phyloP scores from a whole-genome alignment of 2,888 invertebrate species.

The Yponomeuta malinellus region DNA sequence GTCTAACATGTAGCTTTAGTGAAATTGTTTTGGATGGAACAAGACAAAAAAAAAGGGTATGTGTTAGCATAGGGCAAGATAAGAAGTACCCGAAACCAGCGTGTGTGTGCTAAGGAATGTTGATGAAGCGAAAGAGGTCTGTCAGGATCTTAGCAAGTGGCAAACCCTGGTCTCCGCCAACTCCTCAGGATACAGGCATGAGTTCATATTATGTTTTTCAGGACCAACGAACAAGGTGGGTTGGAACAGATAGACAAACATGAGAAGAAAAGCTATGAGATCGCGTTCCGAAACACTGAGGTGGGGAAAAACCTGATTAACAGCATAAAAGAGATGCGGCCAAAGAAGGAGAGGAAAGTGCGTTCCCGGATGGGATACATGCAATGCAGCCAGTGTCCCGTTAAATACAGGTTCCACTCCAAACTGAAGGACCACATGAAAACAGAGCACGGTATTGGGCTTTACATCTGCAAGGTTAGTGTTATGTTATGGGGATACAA shows the following conservation, averaged over 20 bases:
- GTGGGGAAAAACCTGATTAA: conserved; percentile 11
- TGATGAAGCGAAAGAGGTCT: too few species aligned
- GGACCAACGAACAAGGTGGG: conserved; percentile 18
- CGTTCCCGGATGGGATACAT: conserved; percentile 48
- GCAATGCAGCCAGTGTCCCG: conserved; percentile 48
- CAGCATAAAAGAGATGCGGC: neutral
- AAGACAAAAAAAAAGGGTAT: too few species aligned
- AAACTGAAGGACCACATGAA: conserved; percentile 60
- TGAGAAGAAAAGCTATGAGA: conserved; percentile 21
- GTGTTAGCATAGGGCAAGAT: too few species aligned
- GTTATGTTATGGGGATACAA: neutral
- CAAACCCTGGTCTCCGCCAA: too few species aligned
- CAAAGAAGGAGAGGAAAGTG: conserved; percentile 36
- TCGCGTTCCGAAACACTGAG: neutral
- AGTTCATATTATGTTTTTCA: too few species aligned
- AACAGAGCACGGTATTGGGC: conserved; percentile 42
- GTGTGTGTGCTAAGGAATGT: too few species aligned
- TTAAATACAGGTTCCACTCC: conserved; percentile 53
- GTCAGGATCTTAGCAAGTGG: too few species aligned
- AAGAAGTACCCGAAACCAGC: too few species aligned
- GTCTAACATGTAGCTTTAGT: too few species aligned
- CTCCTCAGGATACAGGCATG: too few species aligned
- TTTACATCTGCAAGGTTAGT: conserved; percentile 55
- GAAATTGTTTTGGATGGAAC: too few species aligned
- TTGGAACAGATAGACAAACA: conserved; percentile 24